phyloP scores from a whole-genome alignment of 2,888 invertebrate genomes.

The Ceriagrion tenellum region DNA sequence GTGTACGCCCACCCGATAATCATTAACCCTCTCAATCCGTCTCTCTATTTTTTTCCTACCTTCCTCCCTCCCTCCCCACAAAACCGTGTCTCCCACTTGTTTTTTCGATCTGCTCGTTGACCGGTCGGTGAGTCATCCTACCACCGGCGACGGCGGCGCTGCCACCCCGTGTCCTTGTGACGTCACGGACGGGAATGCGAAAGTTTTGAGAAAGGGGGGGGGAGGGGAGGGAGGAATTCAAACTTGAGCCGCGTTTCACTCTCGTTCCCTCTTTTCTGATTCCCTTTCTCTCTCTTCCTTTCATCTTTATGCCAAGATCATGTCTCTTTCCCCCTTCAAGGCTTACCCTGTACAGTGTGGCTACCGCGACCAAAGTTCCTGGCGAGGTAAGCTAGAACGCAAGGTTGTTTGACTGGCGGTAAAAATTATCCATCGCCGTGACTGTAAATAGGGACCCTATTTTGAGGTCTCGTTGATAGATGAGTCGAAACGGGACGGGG shows the following conservation, averaged over 20 bases:
- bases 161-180: neutral
- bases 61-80: neutral
- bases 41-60: neutral
- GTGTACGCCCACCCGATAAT: neutral
- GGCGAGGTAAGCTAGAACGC: no score
- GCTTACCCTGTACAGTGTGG: no score
- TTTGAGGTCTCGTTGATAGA: no score
- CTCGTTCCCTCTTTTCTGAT: neutral
- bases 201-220: neutral
- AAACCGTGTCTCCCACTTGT: neutral
- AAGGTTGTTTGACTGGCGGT: no score
- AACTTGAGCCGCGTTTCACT: neutral
- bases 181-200: slow-evolving; percentile 16
- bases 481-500: no score
- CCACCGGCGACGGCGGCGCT: neutral
- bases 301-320: neutral
- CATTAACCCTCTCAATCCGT: neutral
- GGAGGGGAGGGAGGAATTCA: neutral
- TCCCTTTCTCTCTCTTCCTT: neutral
- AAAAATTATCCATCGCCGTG: no score
- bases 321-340: no score
- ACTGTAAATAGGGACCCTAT: no score
- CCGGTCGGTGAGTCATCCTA: neutral
- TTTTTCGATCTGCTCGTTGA: neutral
- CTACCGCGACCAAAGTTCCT: no score